Evolutionary conservation across 2,113 vertebrate species (phyloP).

Genomic region (Coracopsis vasa): DNA sequence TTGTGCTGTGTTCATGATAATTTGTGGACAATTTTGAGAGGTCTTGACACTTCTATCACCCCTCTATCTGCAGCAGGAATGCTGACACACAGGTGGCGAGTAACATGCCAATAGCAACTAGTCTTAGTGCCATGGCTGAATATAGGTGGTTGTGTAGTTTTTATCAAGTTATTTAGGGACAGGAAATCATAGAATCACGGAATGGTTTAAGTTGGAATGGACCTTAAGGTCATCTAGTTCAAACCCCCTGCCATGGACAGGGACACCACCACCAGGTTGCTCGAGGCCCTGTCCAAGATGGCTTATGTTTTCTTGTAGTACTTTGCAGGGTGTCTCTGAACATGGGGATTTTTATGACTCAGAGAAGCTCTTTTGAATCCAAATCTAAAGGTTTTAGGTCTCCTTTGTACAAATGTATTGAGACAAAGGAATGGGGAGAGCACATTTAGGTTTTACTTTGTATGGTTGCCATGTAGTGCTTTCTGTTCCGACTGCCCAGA

Average conservation of each 20-base stretch:
- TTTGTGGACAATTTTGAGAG: not conserved
- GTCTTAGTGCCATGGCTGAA: not conserved
- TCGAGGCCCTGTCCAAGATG: not conserved
- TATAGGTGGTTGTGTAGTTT: not conserved
- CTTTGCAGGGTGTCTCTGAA: not conserved
- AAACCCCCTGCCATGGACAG: not conserved
- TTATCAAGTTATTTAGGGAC: not conserved
- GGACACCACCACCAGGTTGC: not conserved
- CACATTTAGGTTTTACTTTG: not conserved
- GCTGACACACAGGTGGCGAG: rapidly evolving
- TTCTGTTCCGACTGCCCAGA: not conserved
- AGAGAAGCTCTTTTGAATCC: not conserved
- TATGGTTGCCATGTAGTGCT: not conserved
- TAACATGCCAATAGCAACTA: not conserved
- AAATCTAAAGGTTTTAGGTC: not conserved
- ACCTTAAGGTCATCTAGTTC: not conserved
- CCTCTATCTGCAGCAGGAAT: not conserved
- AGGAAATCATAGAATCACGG: not conserved
- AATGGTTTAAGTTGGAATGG: not conserved
- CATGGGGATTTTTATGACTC: not conserved
- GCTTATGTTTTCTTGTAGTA: not conserved
- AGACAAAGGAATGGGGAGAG: not conserved
- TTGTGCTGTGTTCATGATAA: not conserved
- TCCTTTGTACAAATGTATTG: not conserved
- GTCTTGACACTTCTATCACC: not conserved